phyloP scores from a whole-genome alignment of 1,140 invertebrate genomes.

The Agrilus planipennis region DNA sequence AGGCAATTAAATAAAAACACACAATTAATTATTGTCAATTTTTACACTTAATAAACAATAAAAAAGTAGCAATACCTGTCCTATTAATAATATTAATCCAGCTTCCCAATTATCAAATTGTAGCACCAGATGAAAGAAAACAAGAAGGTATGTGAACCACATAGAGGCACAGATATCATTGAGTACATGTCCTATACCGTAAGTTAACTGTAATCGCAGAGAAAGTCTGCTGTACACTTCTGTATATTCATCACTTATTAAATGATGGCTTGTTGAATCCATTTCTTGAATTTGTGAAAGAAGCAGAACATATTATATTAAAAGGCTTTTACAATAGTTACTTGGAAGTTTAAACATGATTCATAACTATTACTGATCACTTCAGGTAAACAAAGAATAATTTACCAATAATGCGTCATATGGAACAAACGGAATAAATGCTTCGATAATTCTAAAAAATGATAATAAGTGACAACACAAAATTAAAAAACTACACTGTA shows the following conservation, averaged over 20 bases:
- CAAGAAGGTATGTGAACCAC: conserved; percentile 95
- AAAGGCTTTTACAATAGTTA: no score
- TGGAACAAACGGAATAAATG: no score
- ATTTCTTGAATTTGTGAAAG: no score
- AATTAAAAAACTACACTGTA: no score
- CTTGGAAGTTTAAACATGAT: no score
- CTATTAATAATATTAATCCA: conserved; percentile 69
- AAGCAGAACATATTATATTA: no score
- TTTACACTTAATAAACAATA: not conserved
- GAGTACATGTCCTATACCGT: conserved; percentile 73
- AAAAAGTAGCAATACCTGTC: conserved; percentile 43
- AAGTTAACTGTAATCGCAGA: conserved; percentile 28
- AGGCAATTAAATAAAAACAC: not conserved
- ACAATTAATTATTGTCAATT: not conserved
- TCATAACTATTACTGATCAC: no score
- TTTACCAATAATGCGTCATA: no score
- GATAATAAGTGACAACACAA: no score
- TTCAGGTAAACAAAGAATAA: no score
- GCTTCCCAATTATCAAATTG: conserved; percentile 61
- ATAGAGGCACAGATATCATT: conserved; percentile 94
- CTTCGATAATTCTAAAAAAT: no score
- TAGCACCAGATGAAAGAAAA: conserved; percentile 81
- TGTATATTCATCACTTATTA: conserved; percentile 27
- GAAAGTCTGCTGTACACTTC: conserved; percentile 31
- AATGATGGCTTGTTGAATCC: conserved; percentile 15